Percentiles rank a stretch among this genome's conserved stretches.
Conservation (phyloP, 2,888 invertebrate species). For the Napeogenes inachia region DNA sequence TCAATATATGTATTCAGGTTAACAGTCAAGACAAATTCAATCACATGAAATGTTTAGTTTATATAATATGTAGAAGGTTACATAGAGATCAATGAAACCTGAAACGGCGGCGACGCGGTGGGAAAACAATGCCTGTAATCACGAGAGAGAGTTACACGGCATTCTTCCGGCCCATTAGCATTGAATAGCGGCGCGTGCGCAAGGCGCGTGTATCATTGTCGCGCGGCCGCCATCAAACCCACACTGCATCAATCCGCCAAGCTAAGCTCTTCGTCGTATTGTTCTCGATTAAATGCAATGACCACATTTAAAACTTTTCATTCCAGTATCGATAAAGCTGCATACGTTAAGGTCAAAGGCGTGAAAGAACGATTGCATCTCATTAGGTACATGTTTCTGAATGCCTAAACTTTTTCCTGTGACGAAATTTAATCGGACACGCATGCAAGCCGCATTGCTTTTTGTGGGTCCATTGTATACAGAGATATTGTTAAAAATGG, state of each 20-base stretch:
- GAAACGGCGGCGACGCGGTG: slow-evolving; percentile 27
- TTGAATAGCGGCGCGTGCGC: slow-evolving; percentile 69
- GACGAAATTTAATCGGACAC: slow-evolving; percentile 28
- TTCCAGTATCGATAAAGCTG: slow-evolving; percentile 30
- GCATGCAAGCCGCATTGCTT: slow-evolving; percentile 15
- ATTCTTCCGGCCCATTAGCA: slow-evolving; percentile 74
- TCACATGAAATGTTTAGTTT: slow-evolving; percentile 2
- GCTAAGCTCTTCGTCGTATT: slow-evolving; percentile 47
- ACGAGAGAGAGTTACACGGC: slow-evolving; percentile 62
- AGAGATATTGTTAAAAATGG: slow-evolving; percentile 9
- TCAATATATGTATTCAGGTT: slow-evolving; percentile 2
- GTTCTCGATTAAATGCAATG: slow-evolving; percentile 67
- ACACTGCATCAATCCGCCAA: slow-evolving; percentile 59
- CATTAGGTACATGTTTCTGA: slow-evolving; percentile 21
- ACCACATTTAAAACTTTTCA: slow-evolving; percentile 58
- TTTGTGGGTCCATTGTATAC: slow-evolving; percentile 15
- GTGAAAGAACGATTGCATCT: slow-evolving; percentile 30
- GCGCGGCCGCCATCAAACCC: slow-evolving; percentile 38
- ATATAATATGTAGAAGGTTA: slow-evolving; percentile 7
- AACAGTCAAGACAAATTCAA: not conserved
- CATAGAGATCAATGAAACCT: slow-evolving; percentile 24
- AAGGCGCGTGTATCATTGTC: slow-evolving; percentile 62
- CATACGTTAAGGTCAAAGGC: slow-evolving; percentile 28
- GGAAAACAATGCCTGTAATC: slow-evolving; percentile 60
- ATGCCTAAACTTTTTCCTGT: slow-evolving; percentile 27